Conservation (phyloP, 2,888 invertebrate species). For the Coenonympha arcania region DNA sequence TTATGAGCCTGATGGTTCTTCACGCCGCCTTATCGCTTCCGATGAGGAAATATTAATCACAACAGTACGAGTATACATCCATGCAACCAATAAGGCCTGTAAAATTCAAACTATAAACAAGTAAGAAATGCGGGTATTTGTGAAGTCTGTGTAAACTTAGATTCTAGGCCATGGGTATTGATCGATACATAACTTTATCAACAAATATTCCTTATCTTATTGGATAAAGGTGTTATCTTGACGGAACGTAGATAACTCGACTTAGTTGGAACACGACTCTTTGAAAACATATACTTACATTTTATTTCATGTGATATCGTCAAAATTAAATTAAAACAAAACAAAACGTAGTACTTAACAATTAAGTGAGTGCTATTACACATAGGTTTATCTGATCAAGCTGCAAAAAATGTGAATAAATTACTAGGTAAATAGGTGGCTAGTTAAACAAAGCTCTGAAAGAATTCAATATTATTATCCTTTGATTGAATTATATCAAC, state of each 20-base stretch:
- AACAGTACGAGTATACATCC: no score
- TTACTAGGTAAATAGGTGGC: background rate
- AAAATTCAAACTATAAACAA: conserved; percentile 2
- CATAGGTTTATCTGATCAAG: background rate
- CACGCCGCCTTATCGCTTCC: no score
- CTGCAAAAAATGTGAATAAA: background rate
- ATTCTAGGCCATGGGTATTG: conserved; percentile 36
- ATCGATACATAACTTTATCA: conserved; percentile 33
- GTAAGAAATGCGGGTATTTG: conserved; percentile 22
- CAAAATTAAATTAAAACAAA: background rate
- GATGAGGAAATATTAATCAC: no score
- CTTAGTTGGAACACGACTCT: conserved; percentile 33
- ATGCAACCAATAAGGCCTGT: background rate
- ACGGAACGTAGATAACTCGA: conserved; percentile 32
- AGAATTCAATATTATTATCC: no score
- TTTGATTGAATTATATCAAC: background rate
- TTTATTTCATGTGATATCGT: conserved; percentile 3
- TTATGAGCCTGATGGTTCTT: no score
- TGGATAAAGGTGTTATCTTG: conserved; percentile 50
- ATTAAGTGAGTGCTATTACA: background rate
- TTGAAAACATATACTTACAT: conserved; percentile 26
- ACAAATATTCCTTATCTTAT: conserved; percentile 41
- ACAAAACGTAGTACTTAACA: background rate
- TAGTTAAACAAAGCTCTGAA: background rate
- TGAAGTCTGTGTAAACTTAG: conserved; percentile 25